phyloP scores from a whole-genome alignment of 2,888 invertebrate species.

The Latheticus oryzae region DNA sequence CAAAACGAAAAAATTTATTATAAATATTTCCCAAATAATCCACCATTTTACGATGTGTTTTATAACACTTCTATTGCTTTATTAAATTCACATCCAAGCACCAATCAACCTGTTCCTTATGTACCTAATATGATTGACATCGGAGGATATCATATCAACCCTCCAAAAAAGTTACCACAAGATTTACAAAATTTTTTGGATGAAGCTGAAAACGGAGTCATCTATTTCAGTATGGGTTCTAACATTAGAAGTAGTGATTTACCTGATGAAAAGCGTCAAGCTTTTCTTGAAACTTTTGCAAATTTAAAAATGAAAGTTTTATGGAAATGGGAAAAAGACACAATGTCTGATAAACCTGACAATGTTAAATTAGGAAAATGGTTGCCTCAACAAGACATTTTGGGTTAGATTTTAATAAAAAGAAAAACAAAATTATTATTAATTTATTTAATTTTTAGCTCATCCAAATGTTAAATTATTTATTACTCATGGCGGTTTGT shows the following conservation, averaged over 20 bases:
- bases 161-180: constrained; percentile 48
- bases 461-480: constrained; percentile 63
- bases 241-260: constrained; percentile 59
- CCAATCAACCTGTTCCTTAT: constrained; percentile 65
- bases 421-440: background rate
- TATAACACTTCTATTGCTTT: constrained; percentile 54
- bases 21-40: constrained; percentile 54
- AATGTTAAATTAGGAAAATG: constrained; percentile 63
- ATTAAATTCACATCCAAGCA: constrained; percentile 66
- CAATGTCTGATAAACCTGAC: constrained; percentile 53
- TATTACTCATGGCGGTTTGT: constrained; percentile 67
- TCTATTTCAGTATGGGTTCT: constrained; percentile 65
- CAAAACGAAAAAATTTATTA: constrained; percentile 52
- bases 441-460: constrained; percentile 40
- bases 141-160: constrained; percentile 68
- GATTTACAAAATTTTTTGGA: constrained; percentile 61
- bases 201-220: constrained; percentile 59
- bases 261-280: constrained; percentile 52
- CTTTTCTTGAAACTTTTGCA: constrained; percentile 59
- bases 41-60: constrained; percentile 50
- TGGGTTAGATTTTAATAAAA: too few species aligned
- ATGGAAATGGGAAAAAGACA: constrained; percentile 64
- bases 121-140: constrained; percentile 70
- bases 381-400: constrained; percentile 62
- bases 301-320: constrained; percentile 64